These are phyloP conservation scores for Phataginus tetradactyla DNA, from an alignment of 2,797 vertebrate species.

Conservation along the genomic window DNA sequence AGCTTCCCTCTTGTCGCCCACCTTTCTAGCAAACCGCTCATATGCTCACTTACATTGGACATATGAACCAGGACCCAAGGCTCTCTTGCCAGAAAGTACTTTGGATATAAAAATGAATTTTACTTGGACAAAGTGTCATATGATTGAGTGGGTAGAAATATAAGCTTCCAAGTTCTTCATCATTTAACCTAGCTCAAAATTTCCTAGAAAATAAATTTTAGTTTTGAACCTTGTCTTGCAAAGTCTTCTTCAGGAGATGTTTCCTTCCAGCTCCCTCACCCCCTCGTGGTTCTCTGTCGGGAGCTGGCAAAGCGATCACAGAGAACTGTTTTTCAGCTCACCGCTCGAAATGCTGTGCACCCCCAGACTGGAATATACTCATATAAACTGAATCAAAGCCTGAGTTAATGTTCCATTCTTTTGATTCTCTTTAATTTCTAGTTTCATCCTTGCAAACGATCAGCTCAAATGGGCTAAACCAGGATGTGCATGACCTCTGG, in stretches of 20 bases:
- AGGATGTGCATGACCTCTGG: conserved; percentile 50
- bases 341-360: not conserved
- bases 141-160: not conserved
- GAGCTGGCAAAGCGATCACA: not conserved
- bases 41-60: not conserved
- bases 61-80: accelerated
- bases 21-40: not conserved
- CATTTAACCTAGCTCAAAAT: not conserved
- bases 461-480: conserved; percentile 11
- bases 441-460: conserved; percentile 12
- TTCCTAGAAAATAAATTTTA: not conserved
- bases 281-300: no score
- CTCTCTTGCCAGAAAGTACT: not conserved
- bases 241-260: not conserved
- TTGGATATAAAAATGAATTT: not conserved
- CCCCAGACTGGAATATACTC: conserved; percentile 40
- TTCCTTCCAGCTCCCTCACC: not conserved
- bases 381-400: not conserved
- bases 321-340: conserved; percentile 11
- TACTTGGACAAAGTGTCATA: not conserved
- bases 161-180: not conserved
- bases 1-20: no score
- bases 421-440: conserved; percentile 53
- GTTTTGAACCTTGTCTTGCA: not conserved
- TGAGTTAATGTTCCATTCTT: conserved; percentile 5